Base-by-base conservation (phyloP, 2,888 invertebrate species). In the Leucophenga maculata region DNA sequence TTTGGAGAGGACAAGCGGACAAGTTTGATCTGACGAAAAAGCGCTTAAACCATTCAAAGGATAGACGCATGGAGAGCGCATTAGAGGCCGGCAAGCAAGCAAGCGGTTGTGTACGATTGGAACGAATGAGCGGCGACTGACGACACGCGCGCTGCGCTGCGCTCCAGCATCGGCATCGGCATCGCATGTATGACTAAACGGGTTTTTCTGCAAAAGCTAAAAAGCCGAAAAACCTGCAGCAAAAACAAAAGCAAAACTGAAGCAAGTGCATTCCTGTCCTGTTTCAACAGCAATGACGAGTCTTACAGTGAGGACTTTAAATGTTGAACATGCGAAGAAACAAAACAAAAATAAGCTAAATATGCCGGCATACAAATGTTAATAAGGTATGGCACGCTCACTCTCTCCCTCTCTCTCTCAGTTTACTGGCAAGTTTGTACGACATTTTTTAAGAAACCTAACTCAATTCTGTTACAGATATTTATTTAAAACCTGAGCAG, bases 221-320 rank as follows among this genome's bases (percentile, higher is more conserved):
- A n/a, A 54, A 60, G 16, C 60, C 20, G 26, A 57, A 57, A 55
- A 54, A 73, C 71, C 69, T 71, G 67, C 54, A 70, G 70, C 64
- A 67, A 57, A 18, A 71, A 69, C 69, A 69, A 64, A 64, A 72
- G 18, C 70, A 73, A 57, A 75, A 70, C 62, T 59, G 70, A 69
- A 74, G 55, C 71, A 69, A 70, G 39, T 60, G 60, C 60, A 60
- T 60, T 60, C 39, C 39, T 60, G 60, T 60, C 26, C 9, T 52
- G 11, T 20, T 18, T 18, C 52, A 18, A 68, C 62, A 65, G 69
- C 70, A 44, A 48, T 11, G 11, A 39, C 8, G 11, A 3, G 3
- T 6, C 8, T 39, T 39, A 39, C 39, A 39, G 39, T 39, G 11
- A 39, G 8, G 11, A 39, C 39, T 11, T 39, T 8, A 39, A 8